Base-by-base conservation (phyloP, 2,888 invertebrate genomes). In the Falcaria lacertinaria region DNA sequence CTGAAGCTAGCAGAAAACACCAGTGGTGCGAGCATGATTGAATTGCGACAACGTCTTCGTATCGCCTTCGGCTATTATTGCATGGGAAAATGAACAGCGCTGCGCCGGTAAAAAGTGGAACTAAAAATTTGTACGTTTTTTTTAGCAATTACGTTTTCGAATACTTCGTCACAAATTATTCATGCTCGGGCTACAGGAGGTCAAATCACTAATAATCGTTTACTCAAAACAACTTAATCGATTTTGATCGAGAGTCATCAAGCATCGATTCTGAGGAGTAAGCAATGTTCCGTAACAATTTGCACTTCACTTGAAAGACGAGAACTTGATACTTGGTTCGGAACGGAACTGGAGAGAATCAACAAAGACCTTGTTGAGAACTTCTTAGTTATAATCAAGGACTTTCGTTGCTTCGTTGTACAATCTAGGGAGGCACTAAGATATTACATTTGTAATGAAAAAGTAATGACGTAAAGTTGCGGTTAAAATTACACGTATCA, bases 271-370 rank as follows among this genome's bases (percentile, higher is more conserved):
- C 37, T 44, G 52, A 57, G 45, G 53, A 48, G 46, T 53, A 58
- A 61, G 59, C 54, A 50, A 47, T 58, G 52, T 61, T 64, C 44
- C 38, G 43, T 55, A 64, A 65, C 60, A 64, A 64, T 69, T 68
- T 69, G 56, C 61, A 65, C 59, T 62, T 50, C 57, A 57, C 58
- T 60, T 28, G 25, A 35, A 14, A 41, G 35, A 28, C 52, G 17
- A 48, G 42, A 47, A 59, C 55, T 54, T 50, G 41, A 56, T 54
- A 50, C 42, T 46, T 43, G 52, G 54, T 54, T 50, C 40, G 44
- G 42, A 44, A 14, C 40, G 44, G 42, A 44, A 14, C 22, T 19
- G 45, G 22, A 39, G 41, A 52, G 38, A 54, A 49, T 50, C 50
- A 52, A 56, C 52, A 56, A 47, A 44, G 48, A 54, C 52, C 54